phyloP scores from a whole-genome alignment of 2,797 vertebrate species.

The Chaunax sp. region DNA sequence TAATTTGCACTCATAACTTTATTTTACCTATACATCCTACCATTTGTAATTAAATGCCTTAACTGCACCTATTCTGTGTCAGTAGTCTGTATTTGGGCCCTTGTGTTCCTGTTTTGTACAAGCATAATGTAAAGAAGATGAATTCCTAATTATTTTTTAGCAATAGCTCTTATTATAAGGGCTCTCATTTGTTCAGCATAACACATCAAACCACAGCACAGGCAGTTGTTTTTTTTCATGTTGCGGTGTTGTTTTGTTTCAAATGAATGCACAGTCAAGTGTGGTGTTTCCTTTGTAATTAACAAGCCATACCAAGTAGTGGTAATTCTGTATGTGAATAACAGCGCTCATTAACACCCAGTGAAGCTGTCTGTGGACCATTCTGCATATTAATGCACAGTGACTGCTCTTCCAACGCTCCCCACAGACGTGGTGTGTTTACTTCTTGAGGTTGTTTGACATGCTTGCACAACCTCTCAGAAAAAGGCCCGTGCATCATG shows the following conservation, averaged over 20 bases:
- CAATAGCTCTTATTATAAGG: no score
- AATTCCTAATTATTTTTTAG: no score
- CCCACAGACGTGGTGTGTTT: conserved; percentile 49
- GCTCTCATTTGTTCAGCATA: neutral
- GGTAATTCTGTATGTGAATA: conserved; percentile 40
- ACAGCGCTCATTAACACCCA: conserved; percentile 59
- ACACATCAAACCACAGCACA: conserved; percentile 2
- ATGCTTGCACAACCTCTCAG: conserved; percentile 43
- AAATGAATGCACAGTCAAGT: conserved; percentile 14
- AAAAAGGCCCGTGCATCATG: conserved; percentile 23
- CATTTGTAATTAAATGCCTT: no score
- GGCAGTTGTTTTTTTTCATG: neutral
- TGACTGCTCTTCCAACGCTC: conserved; percentile 53
- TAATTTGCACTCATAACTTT: no score
- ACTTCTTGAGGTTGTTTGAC: conserved; percentile 56
- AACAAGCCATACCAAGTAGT: conserved; percentile 27
- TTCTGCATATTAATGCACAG: conserved; percentile 59
- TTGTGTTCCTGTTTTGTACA: no score
- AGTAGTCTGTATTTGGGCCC: neutral
- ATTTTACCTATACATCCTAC: no score
- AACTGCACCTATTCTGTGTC: no score
- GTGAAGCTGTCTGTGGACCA: conserved; percentile 42
- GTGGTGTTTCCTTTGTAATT: conserved; percentile 33
- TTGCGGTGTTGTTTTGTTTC: neutral
- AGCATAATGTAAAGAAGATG: no score